phyloP scores from a whole-genome alignment of 2,888 invertebrate genomes.

The Macaria notata region DNA sequence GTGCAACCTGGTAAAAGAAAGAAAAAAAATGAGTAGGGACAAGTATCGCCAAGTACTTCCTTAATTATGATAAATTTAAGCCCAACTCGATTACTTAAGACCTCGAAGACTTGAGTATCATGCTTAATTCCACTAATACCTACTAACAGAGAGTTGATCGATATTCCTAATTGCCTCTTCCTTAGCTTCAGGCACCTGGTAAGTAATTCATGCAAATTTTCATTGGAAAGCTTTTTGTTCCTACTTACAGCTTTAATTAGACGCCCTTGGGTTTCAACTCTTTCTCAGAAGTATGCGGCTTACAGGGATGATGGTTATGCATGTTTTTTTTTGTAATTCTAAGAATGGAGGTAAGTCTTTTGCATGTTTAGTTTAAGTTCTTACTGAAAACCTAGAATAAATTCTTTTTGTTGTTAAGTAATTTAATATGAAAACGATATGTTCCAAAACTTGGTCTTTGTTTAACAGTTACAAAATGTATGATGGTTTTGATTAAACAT shows the following conservation, averaged over 20 bases:
- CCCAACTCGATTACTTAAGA: background rate
- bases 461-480: too few relatives aligned
- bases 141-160: slow-evolving; percentile 18
- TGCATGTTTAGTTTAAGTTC: too few relatives aligned
- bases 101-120: background rate
- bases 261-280: slow-evolving; percentile 10
- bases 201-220: slow-evolving; percentile 26
- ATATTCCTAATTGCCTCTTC: slow-evolving; percentile 17
- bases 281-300: background rate
- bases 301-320: too few relatives aligned
- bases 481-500: too few relatives aligned
- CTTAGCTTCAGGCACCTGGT: slow-evolving; percentile 22
- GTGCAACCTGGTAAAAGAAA: too few relatives aligned
- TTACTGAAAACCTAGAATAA: too few relatives aligned
- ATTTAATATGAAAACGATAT: too few relatives aligned
- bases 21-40: too few relatives aligned
- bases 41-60: background rate
- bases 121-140: slow-evolving; percentile 12
- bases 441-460: too few relatives aligned
- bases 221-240: slow-evolving; percentile 17
- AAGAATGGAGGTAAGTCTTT: too few relatives aligned
- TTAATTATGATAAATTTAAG: background rate
- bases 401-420: too few relatives aligned
- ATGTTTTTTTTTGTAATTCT: too few relatives aligned
- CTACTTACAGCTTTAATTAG: slow-evolving; percentile 14